A percentile compares a stretch with the other conserved stretches of the same genome.
Conservation (phyloP, 2,888 invertebrate species). For the Cataglyphis albicans region DNA sequence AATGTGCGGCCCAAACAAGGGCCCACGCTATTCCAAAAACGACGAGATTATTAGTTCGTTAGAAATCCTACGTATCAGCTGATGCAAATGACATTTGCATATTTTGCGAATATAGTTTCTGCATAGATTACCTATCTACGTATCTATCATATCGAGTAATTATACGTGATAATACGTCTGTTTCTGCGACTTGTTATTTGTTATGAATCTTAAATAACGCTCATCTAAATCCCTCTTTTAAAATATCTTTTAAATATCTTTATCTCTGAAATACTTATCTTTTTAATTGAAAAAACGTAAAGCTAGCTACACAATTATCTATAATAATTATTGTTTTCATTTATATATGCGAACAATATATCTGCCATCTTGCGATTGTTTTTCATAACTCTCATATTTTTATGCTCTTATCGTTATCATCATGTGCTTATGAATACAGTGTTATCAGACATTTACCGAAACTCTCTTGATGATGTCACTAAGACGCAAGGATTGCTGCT, state of each 20-base stretch:
- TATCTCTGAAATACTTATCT: background rate
- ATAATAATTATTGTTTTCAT: background rate
- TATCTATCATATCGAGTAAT: background rate
- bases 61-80: conserved; percentile 8
- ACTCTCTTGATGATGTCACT: conserved; percentile 13
- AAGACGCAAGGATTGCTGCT: conserved; percentile 20
- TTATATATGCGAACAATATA: background rate
- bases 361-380: background rate
- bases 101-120: background rate
- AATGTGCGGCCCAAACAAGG: background rate
- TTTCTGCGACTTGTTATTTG: background rate
- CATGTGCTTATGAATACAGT: background rate
- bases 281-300: background rate
- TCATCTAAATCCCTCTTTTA: background rate
- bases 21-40: conserved; percentile 25
- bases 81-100: conserved; percentile 18
- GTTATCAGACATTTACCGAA: conserved; percentile 27
- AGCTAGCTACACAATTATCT: background rate
- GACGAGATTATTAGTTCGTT: conserved; percentile 24
- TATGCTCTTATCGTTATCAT: conserved; percentile 20
- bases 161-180: background rate
- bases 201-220: background rate
- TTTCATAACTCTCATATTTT: background rate
- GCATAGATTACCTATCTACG: background rate
- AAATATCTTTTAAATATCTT: background rate